Evolutionary conservation across 1,140 invertebrate genomes (phyloP).

Genomic region (Luehdorfia chinensis): DNA sequence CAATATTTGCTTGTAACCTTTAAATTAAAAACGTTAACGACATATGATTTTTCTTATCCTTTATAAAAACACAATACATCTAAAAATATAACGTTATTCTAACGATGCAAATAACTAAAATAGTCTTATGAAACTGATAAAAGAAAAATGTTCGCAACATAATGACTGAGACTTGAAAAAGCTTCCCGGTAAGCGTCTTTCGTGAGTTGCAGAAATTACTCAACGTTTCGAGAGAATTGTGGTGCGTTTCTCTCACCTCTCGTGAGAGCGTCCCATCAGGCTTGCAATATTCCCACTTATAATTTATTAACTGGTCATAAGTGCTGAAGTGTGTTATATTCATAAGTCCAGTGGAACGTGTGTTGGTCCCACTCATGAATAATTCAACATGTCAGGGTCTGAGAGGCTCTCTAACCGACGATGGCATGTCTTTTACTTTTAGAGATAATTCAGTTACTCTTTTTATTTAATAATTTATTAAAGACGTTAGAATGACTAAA

Average conservation of each 20-base stretch:
- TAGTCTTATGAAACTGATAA: neutral
- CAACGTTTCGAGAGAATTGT: slow-evolving; percentile 30
- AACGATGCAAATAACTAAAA: too few species aligned
- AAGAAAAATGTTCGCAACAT: slow-evolving; percentile 16
- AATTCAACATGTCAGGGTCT: slow-evolving; percentile 41
- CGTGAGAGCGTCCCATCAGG: slow-evolving; percentile 51
- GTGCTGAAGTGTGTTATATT: slow-evolving; percentile 74
- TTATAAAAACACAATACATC: too few species aligned
- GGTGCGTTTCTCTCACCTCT: slow-evolving; percentile 25
- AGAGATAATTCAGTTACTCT: slow-evolving; percentile 35
- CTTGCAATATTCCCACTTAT: slow-evolving; percentile 46
- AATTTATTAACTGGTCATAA: slow-evolving; percentile 76
- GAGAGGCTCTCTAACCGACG: slow-evolving; percentile 26
- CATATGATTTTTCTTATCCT: too few species aligned
- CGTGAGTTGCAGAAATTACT: slow-evolving; percentile 47
- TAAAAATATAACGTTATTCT: too few species aligned
- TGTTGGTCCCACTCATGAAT: slow-evolving; percentile 44
- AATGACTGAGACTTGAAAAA: slow-evolving; percentile 36
- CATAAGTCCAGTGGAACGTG: slow-evolving; percentile 53
- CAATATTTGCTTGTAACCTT: too few species aligned
- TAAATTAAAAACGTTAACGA: too few species aligned
- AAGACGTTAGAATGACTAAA: too few species aligned
- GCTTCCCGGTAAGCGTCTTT: slow-evolving; percentile 27
- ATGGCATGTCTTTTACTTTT: slow-evolving; percentile 35
- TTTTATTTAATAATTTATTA: too few species aligned